phyloP scores from a whole-genome alignment of 2,113 vertebrate genomes.

The Cyprinus carpio region DNA sequence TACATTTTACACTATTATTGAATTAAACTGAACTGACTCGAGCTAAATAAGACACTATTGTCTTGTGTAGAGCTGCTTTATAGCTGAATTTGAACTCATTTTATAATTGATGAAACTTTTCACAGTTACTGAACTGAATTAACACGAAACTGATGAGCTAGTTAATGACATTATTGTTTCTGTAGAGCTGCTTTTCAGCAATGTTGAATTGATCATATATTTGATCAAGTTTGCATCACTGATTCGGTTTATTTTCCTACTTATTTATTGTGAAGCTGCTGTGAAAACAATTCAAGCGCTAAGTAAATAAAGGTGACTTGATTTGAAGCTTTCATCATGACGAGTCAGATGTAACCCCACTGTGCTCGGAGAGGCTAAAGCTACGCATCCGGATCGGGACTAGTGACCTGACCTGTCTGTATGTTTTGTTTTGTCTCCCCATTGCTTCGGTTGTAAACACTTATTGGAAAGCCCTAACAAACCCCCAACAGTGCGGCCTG shows the following conservation, averaged over 20 bases:
- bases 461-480: constrained; percentile 85
- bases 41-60: neutral
- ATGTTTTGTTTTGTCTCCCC: constrained; percentile 84
- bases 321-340: neutral
- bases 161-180: neutral
- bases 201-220: neutral
- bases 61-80: neutral
- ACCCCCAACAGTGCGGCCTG: constrained; percentile 77
- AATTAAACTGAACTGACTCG: no score
- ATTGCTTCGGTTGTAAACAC: constrained; percentile 74
- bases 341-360: constrained; percentile 26
- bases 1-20: no score
- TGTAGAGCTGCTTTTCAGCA: neutral
- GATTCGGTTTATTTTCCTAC: neutral
- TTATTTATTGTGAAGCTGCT: neutral
- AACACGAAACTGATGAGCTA: neutral
- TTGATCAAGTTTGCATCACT: neutral
- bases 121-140: neutral
- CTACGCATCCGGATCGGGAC: constrained; percentile 39
- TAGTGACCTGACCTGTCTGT: constrained; percentile 68
- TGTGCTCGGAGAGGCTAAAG: constrained; percentile 29
- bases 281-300: neutral
- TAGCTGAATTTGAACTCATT: neutral
- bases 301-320: neutral
- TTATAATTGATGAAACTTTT: neutral